A percentile compares a stretch with the other conserved stretches of the same genome.
phyloP scores from a whole-genome alignment of 2,797 vertebrate genomes.

The Okamejei kenojei region DNA sequence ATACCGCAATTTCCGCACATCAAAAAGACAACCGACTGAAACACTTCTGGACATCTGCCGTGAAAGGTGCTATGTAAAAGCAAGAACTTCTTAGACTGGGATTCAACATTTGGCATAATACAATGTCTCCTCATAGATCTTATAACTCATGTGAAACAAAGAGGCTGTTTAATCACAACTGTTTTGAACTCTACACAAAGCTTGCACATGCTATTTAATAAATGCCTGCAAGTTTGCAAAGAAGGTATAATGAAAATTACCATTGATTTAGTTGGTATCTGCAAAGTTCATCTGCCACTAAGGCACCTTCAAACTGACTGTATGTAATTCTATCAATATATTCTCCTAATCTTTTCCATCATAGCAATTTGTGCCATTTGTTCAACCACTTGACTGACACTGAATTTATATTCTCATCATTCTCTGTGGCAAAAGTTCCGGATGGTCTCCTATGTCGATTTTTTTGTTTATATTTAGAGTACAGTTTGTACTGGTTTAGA shows the following conservation, averaged over 20 bases:
- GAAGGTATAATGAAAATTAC: background rate
- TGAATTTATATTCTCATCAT: background rate
- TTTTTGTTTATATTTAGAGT: background rate
- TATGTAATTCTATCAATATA: background rate
- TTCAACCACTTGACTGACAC: background rate
- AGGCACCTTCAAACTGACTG: background rate
- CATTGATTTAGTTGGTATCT: background rate
- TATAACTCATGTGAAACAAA: background rate
- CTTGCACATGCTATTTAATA: background rate
- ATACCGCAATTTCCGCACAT: background rate
- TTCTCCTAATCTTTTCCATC: background rate
- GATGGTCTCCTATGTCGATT: background rate
- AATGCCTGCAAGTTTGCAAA: background rate
- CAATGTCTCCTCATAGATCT: background rate
- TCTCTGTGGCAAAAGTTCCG: background rate
- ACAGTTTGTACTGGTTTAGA: too few species aligned
- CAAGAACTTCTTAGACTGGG: background rate
- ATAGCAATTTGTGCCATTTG: background rate
- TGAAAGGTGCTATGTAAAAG: background rate
- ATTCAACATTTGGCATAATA: too few species aligned
- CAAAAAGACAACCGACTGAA: background rate
- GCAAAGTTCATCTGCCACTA: background rate
- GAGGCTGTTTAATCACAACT: background rate
- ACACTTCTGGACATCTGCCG: background rate
- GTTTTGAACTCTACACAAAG: background rate